Conservation (phyloP, 1,140 invertebrate genomes). For the Forficula auricularia region DNA sequence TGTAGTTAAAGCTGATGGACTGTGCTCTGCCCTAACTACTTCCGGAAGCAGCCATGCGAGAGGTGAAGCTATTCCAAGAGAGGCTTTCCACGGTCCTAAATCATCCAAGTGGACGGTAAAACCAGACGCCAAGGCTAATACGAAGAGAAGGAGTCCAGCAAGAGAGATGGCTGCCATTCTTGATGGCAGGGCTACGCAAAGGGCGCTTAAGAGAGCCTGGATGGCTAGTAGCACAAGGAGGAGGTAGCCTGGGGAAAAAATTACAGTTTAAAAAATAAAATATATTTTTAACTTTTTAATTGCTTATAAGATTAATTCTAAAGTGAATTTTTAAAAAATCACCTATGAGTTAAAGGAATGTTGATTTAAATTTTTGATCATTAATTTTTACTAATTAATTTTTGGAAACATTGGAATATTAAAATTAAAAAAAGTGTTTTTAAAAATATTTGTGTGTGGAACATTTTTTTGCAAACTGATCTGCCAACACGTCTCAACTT, state of each 20-base stretch:
- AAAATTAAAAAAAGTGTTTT: too few relatives aligned
- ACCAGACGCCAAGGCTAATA: slow-evolving; percentile 46
- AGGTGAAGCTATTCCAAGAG: slow-evolving; percentile 51
- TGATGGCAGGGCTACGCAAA: slow-evolving; percentile 42
- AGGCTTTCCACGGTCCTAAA: slow-evolving; percentile 42
- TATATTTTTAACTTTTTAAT: too few relatives aligned
- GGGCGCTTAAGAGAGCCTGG: slow-evolving; percentile 48
- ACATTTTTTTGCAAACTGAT: too few relatives aligned
- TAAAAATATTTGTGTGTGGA: too few relatives aligned
- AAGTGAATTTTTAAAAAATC: too few relatives aligned
- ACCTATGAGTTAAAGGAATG: too few relatives aligned
- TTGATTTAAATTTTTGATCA: too few relatives aligned
- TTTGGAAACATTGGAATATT: too few relatives aligned
- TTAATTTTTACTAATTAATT: too few relatives aligned
- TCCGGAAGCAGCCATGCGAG: slow-evolving; percentile 53
- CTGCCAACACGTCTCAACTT: too few relatives aligned
- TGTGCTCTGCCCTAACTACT: slow-evolving; percentile 46
- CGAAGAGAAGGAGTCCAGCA: slow-evolving; percentile 39
- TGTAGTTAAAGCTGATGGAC: slow-evolving; percentile 37
- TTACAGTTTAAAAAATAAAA: slow-evolving; percentile 3
- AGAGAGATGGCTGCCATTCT: slow-evolving; percentile 35
- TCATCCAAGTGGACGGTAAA: slow-evolving; percentile 53
- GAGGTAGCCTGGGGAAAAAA: slow-evolving; percentile 43
- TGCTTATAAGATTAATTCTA: too few relatives aligned
- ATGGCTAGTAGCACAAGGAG: slow-evolving; percentile 54